Percentiles rank a stretch among this genome's conserved stretches.
Conservation (phyloP, 2,797 vertebrate genomes). For the Smutsia temminckii region DNA sequence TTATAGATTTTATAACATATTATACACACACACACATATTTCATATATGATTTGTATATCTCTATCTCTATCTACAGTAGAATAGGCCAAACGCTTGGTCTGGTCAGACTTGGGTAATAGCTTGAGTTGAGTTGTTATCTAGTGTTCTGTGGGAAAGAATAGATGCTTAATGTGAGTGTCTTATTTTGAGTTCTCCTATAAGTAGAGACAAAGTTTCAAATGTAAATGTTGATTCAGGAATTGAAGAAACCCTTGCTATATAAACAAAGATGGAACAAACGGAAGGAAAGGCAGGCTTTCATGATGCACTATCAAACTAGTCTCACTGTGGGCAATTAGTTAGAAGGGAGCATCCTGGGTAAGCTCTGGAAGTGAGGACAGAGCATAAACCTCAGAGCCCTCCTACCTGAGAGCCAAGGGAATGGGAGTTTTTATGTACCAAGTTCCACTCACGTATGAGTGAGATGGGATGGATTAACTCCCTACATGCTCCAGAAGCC, state of each 20-base stretch:
- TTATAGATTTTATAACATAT: not conserved
- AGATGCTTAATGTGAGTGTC: not conserved
- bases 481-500: not conserved
- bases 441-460: not conserved
- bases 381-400: rapidly evolving
- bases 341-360: not conserved
- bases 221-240: not conserved
- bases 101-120: not conserved
- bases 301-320: rapidly evolving
- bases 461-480: not conserved
- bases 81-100: not conserved
- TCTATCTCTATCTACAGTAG: not conserved
- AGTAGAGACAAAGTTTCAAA: not conserved
- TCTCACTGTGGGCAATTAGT: rapidly evolving
- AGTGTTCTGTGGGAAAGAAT: not conserved
- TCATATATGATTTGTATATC: not conserved
- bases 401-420: not conserved
- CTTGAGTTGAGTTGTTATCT: not conserved
- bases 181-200: not conserved
- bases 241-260: not conserved
- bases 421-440: not conserved
- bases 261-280: not conserved
- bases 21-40: not conserved
- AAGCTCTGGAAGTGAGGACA: not conserved
- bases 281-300: not conserved